Evolutionary conservation across 2,113 vertebrate genomes (phyloP).

Genomic region (Scalopus aquaticus): DNA sequence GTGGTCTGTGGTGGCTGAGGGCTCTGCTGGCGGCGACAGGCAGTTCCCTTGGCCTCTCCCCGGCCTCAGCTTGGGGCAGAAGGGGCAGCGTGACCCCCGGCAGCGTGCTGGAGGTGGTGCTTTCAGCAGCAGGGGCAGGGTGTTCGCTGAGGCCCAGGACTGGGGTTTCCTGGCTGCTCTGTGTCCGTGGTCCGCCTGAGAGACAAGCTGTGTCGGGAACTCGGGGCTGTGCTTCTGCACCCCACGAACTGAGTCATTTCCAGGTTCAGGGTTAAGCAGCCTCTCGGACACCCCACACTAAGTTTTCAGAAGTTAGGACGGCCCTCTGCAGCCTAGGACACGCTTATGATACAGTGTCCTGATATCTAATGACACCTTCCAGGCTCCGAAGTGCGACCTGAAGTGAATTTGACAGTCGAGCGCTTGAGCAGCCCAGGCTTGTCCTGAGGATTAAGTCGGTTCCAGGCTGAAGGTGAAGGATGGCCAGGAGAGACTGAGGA

Average conservation of each 20-base stretch:
- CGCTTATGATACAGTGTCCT: not conserved
- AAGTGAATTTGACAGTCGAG: conserved; percentile 17
- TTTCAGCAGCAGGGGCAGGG: not conserved
- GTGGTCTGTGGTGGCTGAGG: conserved; percentile 65
- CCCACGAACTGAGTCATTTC: conserved; percentile 59
- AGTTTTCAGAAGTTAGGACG: conserved; percentile 53
- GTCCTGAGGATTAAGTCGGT: conserved; percentile 61
- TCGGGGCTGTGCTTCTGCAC: not conserved
- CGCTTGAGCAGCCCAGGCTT: not conserved
- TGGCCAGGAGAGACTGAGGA: conserved; percentile 3
- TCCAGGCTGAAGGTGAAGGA: conserved; percentile 10
- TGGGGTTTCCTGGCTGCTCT: not conserved
- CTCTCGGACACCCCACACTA: conserved; percentile 18
- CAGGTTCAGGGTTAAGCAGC: conserved; percentile 51
- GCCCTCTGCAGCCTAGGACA: conserved; percentile 37
- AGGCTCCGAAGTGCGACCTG: conserved; percentile 31
- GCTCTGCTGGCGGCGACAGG: conserved; percentile 37
- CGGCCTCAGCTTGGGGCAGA: conserved; percentile 39
- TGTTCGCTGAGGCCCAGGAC: not conserved
- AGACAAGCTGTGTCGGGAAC: not conserved
- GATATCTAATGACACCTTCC: conserved; percentile 59
- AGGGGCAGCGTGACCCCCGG: not conserved
- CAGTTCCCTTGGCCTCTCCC: conserved; percentile 58
- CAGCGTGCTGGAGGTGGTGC: not conserved
- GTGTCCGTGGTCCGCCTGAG: not conserved